Evolutionary conservation across 2,888 invertebrate genomes (phyloP), one percentile per base, ranked within the genome.

Genomic region (Luffia ferchaultella): DNA sequence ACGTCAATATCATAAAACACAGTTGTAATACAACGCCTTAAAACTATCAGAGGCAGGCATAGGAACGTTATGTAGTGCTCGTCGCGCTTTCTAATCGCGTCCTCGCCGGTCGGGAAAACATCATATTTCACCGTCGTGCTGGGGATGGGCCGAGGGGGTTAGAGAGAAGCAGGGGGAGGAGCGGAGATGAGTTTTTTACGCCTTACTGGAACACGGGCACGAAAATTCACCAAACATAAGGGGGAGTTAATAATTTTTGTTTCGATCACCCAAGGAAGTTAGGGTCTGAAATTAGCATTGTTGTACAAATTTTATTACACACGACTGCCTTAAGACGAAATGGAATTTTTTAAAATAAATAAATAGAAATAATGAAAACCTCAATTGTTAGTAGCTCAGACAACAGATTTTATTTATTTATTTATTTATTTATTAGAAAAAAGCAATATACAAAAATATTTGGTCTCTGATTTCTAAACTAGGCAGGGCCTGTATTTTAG

Each of bases 141-240:
- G 64, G 62, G 55, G 59, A 60, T 58, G 55, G 62, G 55, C 58
- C 42, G 49, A 46, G 43, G 55, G 56, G 53, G 30, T 30, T 12
- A 12, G 30, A 12, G 30, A 30, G 50, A 41, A 16, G 20, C 60
- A 60, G 61, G 62, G 60, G 63, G 68, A 67, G 63, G 53, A 65
- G 62, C 71, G 75, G 76, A 80, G 79, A 80, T 80, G 82, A 79
- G 82, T 78, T 82, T 82, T 80, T 80, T 82, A 80, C 82, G 80
- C 82, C 79, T 82, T 79, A 80, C 76, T 76, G 75, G 76, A 73
- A 76, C 74, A 76, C 74, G 74, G 49, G 49, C 42, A 18, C 46
- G 45, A 68, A 58, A 70, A 74, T 73, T 73, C 71, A 68, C 70
- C 73, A 56, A 58, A 73, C 75, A 71, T 50, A 68, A 66, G 65